Evolutionary conservation across 2,797 vertebrate genomes (phyloP), one percentile per base, ranked within the genome.

Genomic region (Potorous gilbertii): DNA sequence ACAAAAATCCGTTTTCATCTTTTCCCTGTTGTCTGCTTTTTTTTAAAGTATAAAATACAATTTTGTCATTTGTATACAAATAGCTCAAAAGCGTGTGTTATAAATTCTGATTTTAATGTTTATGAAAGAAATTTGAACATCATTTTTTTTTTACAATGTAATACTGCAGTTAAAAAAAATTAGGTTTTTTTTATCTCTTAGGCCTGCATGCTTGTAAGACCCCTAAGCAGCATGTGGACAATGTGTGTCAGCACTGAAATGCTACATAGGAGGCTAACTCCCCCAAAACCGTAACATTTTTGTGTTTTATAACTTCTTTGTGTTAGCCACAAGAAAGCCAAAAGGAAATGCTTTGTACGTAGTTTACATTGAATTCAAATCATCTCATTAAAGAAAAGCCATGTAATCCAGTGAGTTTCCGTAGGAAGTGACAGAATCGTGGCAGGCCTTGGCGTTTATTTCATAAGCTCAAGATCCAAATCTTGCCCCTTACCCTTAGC

Each of bases 1-100:
- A 96, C 56, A 87, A 92, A 92, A 57, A 59, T 90, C 91, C 66
- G 5, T 94, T 96, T 97, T 95, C 89, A 87, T 94, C 94, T 96
- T 66, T 94, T 81, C 56, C 56, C 40, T 92, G 93, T 54, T 91
- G 31, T n/a, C 10, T 54, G 21, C 29, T 90, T 54, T 90, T 96
- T 24, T 93, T 66, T 94, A 89, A 59, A 90, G 0, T 92, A 90
- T 94, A 59, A 96, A 94, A 90, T 92, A 93, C 29, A 93, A 54
- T 24, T 56, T 81, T 29, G n/a, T 95, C 93, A 14, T 96, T 93
- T 96, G 81, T 87, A 92, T 95, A 92, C 56, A 90, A 54, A 27
- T 92, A 92, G 92, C 92, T 91, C 90, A 91, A 52, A 93, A 94
- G 93, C 94, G 59, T 91, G 5, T 95, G 28, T 90, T 90, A 50